These are phyloP conservation scores for Scelioninae gen. 2 DNA, from an alignment of 2,888 invertebrate genomes.

Conservation along the genomic window DNA sequence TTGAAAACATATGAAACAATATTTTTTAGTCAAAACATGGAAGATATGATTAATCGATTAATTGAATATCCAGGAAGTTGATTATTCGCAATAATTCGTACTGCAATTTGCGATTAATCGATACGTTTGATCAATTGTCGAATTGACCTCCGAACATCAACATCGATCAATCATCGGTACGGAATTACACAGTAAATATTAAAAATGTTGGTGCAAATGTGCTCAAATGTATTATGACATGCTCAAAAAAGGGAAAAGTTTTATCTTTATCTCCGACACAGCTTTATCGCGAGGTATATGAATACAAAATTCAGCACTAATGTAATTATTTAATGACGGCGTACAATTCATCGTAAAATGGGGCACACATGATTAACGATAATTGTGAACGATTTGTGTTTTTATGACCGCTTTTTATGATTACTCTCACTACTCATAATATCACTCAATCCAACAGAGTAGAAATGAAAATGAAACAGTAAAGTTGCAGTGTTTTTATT, in stretches of 20 bases:
- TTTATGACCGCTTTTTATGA: constrained; percentile 24
- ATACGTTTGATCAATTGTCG: not conserved
- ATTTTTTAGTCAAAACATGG: too few species aligned
- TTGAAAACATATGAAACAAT: too few species aligned
- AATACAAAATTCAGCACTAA: not conserved
- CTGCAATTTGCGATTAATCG: too few species aligned
- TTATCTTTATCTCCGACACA: constrained; percentile 3
- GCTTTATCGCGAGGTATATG: constrained; percentile 7
- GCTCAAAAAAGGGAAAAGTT: constrained; percentile 15
- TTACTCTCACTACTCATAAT: constrained; percentile 37
- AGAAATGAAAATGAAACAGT: constrained; percentile 13
- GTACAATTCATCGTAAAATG: not conserved
- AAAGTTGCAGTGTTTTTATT: constrained; percentile 25
- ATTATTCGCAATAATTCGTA: too few species aligned
- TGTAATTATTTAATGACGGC: constrained; percentile 4
- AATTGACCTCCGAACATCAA: not conserved
- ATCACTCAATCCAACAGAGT: constrained; percentile 31
- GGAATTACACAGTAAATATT: not conserved
- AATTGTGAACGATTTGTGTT: constrained; percentile 25
- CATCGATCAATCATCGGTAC: not conserved
- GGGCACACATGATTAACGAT: constrained; percentile 12
- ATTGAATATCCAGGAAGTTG: not conserved
- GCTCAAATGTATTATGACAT: constrained; percentile 9
- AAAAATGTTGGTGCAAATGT: constrained; percentile 17
- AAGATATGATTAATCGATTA: not conserved